Conservation (phyloP, 2,797 vertebrate genomes). For the Catharus ustulatus region DNA sequence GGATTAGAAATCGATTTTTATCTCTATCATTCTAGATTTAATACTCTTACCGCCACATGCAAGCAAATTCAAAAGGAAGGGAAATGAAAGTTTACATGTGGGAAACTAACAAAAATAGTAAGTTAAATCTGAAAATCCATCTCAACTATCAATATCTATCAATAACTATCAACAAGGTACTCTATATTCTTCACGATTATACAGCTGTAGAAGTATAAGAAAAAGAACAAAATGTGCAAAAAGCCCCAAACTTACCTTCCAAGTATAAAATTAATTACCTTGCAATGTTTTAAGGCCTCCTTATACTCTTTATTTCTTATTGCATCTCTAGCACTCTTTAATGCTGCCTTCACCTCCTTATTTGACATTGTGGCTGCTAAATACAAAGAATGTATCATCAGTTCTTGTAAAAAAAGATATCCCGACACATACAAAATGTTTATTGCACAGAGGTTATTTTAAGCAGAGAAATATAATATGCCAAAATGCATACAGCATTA, state of each 20-base stretch:
- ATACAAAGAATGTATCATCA: background rate
- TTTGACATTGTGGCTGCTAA: conserved; percentile 82
- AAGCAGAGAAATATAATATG: background rate
- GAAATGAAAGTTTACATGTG: background rate
- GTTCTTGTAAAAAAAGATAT: background rate
- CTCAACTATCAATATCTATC: background rate
- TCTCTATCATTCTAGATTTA: background rate
- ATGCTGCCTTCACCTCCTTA: conserved; percentile 92
- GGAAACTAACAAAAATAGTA: background rate
- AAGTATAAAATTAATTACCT: conserved; percentile 79
- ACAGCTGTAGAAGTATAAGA: accelerated
- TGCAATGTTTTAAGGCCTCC: conserved; percentile 95
- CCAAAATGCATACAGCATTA: background rate
- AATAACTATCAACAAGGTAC: background rate
- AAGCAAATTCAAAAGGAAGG: background rate
- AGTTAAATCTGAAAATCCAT: background rate
- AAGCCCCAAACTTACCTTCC: background rate
- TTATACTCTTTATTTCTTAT: conserved; percentile 98
- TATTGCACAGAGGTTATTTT: background rate
- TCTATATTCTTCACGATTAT: too few species aligned
- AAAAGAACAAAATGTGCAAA: background rate
- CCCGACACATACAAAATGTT: background rate
- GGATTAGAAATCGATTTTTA: background rate
- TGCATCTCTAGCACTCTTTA: conserved; percentile 96
- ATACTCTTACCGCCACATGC: accelerated